Conservation (phyloP, 92 coral and sea anemone species). For the Plumapathes pennacea region DNA sequence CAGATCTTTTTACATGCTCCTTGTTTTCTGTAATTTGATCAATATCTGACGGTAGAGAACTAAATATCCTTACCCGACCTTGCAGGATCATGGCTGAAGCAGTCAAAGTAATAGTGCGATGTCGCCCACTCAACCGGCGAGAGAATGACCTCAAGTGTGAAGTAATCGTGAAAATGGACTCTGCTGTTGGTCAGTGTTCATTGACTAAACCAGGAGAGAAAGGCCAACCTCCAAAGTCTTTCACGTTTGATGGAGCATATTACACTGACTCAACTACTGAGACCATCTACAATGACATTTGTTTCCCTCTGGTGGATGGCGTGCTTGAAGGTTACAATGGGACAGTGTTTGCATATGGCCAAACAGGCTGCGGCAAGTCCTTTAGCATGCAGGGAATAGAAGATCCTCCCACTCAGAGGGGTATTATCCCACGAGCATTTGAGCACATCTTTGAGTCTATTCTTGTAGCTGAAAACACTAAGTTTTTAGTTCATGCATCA, state of each 20-base stretch:
- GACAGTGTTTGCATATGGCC: slow-evolving; percentile 98
- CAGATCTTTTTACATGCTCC: neutral
- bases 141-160: slow-evolving; percentile 94
- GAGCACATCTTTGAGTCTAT: slow-evolving; percentile 96
- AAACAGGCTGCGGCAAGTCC: slow-evolving; percentile 97
- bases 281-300: slow-evolving; percentile 92
- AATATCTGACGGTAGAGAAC: neutral
- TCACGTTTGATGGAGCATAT: slow-evolving; percentile 97
- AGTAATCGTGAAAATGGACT: slow-evolving; percentile 84
- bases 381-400: slow-evolving; percentile 96
- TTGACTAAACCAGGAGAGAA: slow-evolving; percentile 86
- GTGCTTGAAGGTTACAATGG: slow-evolving; percentile 98
- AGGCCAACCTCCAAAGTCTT: slow-evolving; percentile 82
- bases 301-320: slow-evolving; percentile 93
- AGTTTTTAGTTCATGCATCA: slow-evolving; percentile 94
- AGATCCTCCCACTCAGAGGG: slow-evolving; percentile 91
- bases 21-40: neutral
- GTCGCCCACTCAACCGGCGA: slow-evolving; percentile 94
- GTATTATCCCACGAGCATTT: slow-evolving; percentile 95
- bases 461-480: slow-evolving; percentile 83
- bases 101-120: slow-evolving; percentile 96
- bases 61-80: neutral
- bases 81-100: slow-evolving; percentile 91
- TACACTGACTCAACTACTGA: slow-evolving; percentile 89
- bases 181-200: slow-evolving; percentile 79